Conservation (phyloP, 2,888 invertebrate genomes). For the Caenorhabditis sp. region DNA sequence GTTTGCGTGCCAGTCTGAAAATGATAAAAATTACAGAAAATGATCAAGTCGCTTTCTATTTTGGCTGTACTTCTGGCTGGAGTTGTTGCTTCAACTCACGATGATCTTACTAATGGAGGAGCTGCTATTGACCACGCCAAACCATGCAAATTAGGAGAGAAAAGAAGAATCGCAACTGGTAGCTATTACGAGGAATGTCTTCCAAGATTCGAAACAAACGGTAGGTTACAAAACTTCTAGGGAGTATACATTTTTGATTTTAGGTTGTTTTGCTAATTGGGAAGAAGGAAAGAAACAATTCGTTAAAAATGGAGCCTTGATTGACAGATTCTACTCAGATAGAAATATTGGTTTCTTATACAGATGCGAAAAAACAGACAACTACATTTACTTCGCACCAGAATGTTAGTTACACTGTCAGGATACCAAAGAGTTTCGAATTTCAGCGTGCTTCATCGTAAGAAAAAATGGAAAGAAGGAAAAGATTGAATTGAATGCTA, state of each 20-base stretch:
- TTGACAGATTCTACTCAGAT: constrained; percentile 30
- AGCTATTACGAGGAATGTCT: constrained; percentile 37
- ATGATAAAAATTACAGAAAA: not conserved
- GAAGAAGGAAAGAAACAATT: constrained; percentile 20
- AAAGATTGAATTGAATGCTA: constrained; percentile 10
- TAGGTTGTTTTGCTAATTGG: constrained; percentile 34
- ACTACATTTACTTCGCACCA: constrained; percentile 37
- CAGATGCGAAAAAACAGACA: constrained; percentile 29
- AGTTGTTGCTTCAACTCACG: constrained; percentile 4
- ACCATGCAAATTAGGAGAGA: constrained; percentile 21
- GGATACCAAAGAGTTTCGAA: too few relatives aligned
- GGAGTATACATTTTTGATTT: not conserved
- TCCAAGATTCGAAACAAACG: constrained; percentile 29
- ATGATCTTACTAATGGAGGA: too few relatives aligned
- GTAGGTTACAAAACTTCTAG: not conserved
- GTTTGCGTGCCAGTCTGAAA: not conserved
- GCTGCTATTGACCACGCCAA: not conserved
- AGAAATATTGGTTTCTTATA: constrained; percentile 36
- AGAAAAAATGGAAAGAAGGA: not conserved
- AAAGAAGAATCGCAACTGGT: constrained; percentile 30
- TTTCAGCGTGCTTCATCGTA: not conserved
- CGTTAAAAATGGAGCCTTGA: constrained; percentile 15
- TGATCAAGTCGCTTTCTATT: not conserved
- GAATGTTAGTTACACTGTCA: constrained; percentile 4
- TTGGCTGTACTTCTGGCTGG: constrained; percentile 4